Evolutionary conservation across 2,113 vertebrate species (phyloP).

Genomic region (Pampusana beccarii): DNA sequence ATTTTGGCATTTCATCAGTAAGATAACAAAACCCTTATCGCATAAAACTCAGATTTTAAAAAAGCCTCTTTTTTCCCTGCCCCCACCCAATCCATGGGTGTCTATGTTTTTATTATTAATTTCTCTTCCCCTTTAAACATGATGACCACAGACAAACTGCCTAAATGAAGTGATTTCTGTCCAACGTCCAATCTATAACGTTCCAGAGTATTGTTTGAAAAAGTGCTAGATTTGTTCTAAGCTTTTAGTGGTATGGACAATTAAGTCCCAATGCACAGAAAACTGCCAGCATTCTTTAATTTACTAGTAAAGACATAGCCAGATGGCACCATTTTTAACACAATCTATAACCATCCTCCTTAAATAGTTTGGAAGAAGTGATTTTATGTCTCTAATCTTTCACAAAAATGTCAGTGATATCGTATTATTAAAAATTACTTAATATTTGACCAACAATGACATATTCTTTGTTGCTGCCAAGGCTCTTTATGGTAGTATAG

Average conservation of each 20-base stretch:
- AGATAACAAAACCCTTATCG: not conserved
- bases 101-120: not conserved
- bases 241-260: not conserved
- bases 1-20: not conserved
- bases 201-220: not conserved
- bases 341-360: not conserved
- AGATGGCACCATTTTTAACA: not conserved
- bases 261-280: not conserved
- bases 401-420: not conserved
- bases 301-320: not conserved
- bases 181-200: not conserved
- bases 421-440: not conserved
- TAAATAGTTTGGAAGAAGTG: not conserved
- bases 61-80: not conserved
- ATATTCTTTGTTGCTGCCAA: not conserved
- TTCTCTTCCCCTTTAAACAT: not conserved
- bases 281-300: not conserved
- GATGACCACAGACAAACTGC: not conserved
- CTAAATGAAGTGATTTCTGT: not conserved
- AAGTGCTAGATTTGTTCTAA: not conserved
- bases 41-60: not conserved
- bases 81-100: fast-evolving
- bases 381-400: not conserved
- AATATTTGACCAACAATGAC: not conserved
- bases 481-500: not conserved